phyloP scores from a whole-genome alignment of 1,140 invertebrate genomes.

The Mizuhopecten yessoensis region DNA sequence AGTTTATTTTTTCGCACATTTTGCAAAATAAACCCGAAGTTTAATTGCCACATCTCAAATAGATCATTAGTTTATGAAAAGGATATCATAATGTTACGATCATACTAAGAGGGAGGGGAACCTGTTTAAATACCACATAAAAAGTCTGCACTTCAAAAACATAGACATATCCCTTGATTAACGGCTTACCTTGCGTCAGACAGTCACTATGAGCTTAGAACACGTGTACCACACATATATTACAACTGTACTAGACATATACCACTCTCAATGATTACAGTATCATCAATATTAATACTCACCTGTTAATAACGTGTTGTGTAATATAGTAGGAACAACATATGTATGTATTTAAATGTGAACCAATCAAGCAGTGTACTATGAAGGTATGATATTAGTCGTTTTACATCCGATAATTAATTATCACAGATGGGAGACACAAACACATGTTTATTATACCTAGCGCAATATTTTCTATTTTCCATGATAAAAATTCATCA shows the following conservation, averaged over 20 bases:
- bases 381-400: slow-evolving; percentile 33
- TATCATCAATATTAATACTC: neutral
- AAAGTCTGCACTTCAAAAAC: slow-evolving; percentile 38
- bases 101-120: slow-evolving; percentile 37
- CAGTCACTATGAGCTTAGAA: slow-evolving; percentile 33
- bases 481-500: neutral
- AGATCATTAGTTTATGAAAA: neutral
- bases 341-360: slow-evolving; percentile 36
- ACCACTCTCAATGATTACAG: slow-evolving; percentile 2
- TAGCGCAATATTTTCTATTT: neutral
- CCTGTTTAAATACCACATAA: slow-evolving; percentile 39
- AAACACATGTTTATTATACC: slow-evolving; percentile 35
- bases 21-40: slow-evolving; percentile 34
- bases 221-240: slow-evolving; percentile 36
- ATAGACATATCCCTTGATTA: slow-evolving; percentile 38
- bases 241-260: neutral
- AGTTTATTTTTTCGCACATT: slow-evolving; percentile 34
- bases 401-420: slow-evolving; percentile 37
- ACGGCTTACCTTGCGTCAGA: slow-evolving; percentile 36
- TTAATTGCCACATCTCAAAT: slow-evolving; percentile 33
- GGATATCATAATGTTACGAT: slow-evolving; percentile 39
- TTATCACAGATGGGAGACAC: slow-evolving; percentile 32
- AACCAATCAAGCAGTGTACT: slow-evolving; percentile 38
- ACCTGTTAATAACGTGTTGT: slow-evolving; percentile 38
- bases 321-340: slow-evolving; percentile 29